phyloP scores from a whole-genome alignment of 2,113 vertebrate species.

The Panthera leo region DNA sequence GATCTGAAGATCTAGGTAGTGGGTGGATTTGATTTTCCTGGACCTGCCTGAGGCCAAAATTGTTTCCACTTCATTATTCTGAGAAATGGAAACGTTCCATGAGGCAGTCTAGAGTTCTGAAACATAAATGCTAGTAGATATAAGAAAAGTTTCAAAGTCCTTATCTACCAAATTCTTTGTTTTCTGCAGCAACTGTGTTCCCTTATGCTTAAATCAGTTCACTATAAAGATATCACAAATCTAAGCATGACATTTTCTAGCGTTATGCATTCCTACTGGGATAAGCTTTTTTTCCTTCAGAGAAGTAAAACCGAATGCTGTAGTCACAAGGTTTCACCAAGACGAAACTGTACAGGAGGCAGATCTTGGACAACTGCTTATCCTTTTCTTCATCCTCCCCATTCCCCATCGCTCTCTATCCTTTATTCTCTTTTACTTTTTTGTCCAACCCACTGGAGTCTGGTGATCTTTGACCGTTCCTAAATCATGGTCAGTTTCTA shows the following conservation, averaged over 20 bases:
- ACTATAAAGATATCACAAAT: slow-evolving; percentile 69
- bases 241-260: slow-evolving; percentile 62
- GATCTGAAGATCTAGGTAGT: slow-evolving; percentile 68
- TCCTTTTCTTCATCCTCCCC: not conserved
- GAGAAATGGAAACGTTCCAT: slow-evolving; percentile 69
- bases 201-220: slow-evolving; percentile 58
- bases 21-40: slow-evolving; percentile 76
- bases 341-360: not conserved
- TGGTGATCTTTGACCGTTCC: not conserved
- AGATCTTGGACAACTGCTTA: not conserved
- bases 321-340: slow-evolving; percentile 10
- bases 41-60: slow-evolving; percentile 67
- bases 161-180: slow-evolving; percentile 60
- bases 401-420: not conserved
- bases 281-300: slow-evolving; percentile 49
- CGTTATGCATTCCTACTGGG: slow-evolving; percentile 37
- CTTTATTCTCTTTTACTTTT: not conserved
- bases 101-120: slow-evolving; percentile 53
- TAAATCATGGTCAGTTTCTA: not conserved
- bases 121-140: slow-evolving; percentile 58
- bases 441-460: not conserved
- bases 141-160: slow-evolving; percentile 45
- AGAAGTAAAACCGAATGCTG: slow-evolving; percentile 40
- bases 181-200: slow-evolving; percentile 37
- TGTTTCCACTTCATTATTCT: slow-evolving; percentile 77